phyloP scores from a whole-genome alignment of 2,888 invertebrate genomes.

The Auanema sp. region DNA sequence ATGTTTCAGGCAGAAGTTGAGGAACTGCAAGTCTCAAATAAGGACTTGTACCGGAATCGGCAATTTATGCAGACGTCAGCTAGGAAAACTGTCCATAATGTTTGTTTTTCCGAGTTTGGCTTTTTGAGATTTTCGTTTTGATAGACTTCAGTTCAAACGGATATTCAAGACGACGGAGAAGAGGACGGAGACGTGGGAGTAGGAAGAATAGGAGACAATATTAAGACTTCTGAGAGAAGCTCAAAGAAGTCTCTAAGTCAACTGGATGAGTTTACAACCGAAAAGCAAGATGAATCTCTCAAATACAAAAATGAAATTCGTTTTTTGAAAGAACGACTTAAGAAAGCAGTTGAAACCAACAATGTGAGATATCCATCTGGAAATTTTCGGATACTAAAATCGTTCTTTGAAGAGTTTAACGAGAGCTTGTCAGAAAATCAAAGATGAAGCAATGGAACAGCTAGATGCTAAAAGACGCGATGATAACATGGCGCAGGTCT shows the following conservation, averaged over 20 bases:
- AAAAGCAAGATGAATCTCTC: conserved; percentile 20
- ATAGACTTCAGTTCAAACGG: conserved; percentile 12
- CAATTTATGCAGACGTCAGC: neutral
- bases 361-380: conserved; percentile 9
- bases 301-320: conserved; percentile 30
- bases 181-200: conserved; percentile 12
- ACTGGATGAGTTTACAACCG: conserved; percentile 4
- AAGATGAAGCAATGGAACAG: conserved; percentile 36
- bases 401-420: conserved; percentile 24
- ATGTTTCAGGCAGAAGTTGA: conserved; percentile 26
- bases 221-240: neutral
- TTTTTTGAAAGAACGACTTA: conserved; percentile 26
- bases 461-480: conserved; percentile 27
- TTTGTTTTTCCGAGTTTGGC: too few relatives aligned
- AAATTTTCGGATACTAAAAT: neutral
- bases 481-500: conserved; percentile 22
- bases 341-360: conserved; percentile 28
- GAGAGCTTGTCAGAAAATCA: conserved; percentile 40
- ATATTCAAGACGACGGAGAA: conserved; percentile 10
- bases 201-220: conserved; percentile 7
- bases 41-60: conserved; percentile 11
- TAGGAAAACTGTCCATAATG: too few relatives aligned
- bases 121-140: neutral
- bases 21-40: conserved; percentile 23
- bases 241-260: neutral